A percentile compares a stretch with the other conserved stretches of the same genome.
Evolutionary conservation across 2,113 vertebrate species (phyloP).

Genomic region (Alaudala cheleensis): DNA sequence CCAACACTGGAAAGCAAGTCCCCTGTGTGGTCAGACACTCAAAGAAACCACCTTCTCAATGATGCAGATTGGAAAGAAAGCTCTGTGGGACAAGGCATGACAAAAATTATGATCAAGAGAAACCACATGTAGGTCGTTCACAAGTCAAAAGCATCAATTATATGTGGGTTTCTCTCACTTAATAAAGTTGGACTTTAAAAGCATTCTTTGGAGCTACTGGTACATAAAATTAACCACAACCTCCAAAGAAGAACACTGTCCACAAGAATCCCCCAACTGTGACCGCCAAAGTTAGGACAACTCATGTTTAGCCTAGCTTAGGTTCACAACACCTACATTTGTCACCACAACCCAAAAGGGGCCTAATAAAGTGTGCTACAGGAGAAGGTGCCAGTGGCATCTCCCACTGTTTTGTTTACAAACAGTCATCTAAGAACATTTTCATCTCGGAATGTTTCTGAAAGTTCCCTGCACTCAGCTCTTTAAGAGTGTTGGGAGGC

Average conservation of each 20-base stretch:
- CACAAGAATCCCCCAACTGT: neutral
- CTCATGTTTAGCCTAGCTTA: neutral
- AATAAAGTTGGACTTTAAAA: neutral
- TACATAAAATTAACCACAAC: neutral
- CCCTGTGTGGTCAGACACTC: neutral
- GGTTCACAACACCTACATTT: neutral
- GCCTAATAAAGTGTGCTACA: neutral
- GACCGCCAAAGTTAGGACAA: neutral
- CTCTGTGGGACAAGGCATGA: neutral
- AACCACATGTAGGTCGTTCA: neutral
- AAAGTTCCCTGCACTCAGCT: neutral
- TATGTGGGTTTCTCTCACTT: neutral
- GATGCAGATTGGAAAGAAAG: neutral
- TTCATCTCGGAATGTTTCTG: neutral
- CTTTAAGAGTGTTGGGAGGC: neutral
- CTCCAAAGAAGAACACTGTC: neutral
- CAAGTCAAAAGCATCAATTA: neutral
- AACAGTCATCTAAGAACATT: neutral
- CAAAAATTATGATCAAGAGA: neutral
- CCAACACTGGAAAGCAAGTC: neutral
- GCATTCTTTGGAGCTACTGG: neutral
- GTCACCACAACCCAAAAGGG: neutral
- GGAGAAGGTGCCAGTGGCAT: neutral
- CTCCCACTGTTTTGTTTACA: neutral
- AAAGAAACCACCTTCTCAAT: conserved; percentile 8